These are phyloP conservation scores for Asobara japonica DNA, from an alignment of 1,140 invertebrate species.

Conservation along the genomic window DNA sequence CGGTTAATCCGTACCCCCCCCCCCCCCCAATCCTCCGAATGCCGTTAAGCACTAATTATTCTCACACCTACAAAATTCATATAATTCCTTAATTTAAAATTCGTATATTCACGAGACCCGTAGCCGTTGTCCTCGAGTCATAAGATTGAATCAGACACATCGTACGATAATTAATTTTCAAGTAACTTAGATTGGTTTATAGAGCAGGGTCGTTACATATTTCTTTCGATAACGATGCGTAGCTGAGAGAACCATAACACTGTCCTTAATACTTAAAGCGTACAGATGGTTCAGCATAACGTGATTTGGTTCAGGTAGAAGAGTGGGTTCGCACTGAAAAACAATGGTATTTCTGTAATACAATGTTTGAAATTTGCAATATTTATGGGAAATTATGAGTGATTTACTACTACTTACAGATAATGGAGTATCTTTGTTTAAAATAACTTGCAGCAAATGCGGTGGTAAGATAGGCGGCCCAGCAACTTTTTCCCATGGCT, in stretches of 20 bases:
- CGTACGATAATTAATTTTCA: conserved; percentile 18
- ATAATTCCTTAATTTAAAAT: conserved; percentile 18
- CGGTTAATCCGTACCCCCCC: not conserved
- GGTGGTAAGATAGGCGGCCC: conserved; percentile 98
- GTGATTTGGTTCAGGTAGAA: conserved; percentile 98
- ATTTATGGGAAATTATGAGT: too few species aligned
- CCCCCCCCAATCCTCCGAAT: not conserved
- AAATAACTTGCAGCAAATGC: conserved; percentile 96
- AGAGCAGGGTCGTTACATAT: conserved; percentile 98
- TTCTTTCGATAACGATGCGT: conserved; percentile 98
- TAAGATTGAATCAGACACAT: conserved; percentile 7
- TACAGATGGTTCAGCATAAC: conserved; percentile 99
- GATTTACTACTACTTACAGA: conserved; percentile 76
- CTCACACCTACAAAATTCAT: conserved; percentile 13
- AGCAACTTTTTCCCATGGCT: conserved; percentile 90
- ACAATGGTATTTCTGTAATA: conserved; percentile 15
- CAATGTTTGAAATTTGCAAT: too few species aligned
- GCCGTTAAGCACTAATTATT: not conserved
- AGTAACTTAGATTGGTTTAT: conserved; percentile 90
- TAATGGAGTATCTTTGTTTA: conserved; percentile 97
- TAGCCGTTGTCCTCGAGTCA: conserved; percentile 1
- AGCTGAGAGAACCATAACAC: conserved; percentile 98
- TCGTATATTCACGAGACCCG: conserved; percentile 32
- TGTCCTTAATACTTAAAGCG: conserved; percentile 98
- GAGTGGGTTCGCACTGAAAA: conserved; percentile 92